phyloP scores from a whole-genome alignment of 2,113 vertebrate genomes.

The Carettochelys insculpta region DNA sequence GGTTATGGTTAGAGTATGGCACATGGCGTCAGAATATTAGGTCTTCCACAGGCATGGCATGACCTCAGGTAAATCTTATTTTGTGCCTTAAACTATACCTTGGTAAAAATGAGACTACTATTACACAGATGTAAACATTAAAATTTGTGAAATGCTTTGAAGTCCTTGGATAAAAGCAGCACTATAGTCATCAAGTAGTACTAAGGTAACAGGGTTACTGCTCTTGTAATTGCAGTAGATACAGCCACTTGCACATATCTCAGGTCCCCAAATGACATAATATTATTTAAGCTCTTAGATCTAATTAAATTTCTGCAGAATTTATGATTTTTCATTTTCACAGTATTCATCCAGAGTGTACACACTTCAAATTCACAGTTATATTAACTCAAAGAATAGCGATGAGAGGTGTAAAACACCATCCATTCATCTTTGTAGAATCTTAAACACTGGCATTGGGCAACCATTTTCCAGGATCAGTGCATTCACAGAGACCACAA shows the following conservation, averaged over 20 bases:
- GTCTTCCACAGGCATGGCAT: background rate
- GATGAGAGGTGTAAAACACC: background rate
- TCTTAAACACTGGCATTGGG: background rate
- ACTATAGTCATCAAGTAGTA: too few species aligned
- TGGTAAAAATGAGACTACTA: background rate
- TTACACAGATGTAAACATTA: too few species aligned
- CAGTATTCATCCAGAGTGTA: background rate
- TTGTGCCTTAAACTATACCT: background rate
- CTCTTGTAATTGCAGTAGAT: background rate
- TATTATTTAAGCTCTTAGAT: background rate
- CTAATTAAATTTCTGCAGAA: too few species aligned
- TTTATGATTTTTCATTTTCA: background rate
- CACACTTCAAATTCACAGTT: background rate
- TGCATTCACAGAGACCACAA: background rate
- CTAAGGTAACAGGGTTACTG: too few species aligned
- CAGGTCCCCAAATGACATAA: background rate
- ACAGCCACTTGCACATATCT: background rate
- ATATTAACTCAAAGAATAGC: background rate
- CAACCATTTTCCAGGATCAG: background rate
- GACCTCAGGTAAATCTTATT: background rate
- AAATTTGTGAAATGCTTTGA: too few species aligned
- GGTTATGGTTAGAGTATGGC: background rate
- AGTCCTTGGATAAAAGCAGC: too few species aligned
- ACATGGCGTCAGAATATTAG: background rate
- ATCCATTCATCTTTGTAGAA: background rate